Evolutionary conservation across 2,888 invertebrate genomes (phyloP).

Genomic region (Meandrusa payeni): DNA sequence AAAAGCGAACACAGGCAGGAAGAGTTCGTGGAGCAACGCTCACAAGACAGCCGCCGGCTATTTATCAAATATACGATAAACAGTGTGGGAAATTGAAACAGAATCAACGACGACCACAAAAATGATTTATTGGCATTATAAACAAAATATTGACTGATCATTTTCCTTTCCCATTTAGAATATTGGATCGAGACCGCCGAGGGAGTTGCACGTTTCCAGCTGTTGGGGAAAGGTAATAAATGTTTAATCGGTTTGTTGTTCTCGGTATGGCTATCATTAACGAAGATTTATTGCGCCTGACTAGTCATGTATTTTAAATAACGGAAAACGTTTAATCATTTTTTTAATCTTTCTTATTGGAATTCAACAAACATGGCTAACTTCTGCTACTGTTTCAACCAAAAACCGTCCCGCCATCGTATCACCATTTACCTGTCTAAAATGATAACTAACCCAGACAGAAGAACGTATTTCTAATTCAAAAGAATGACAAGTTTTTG

Average conservation of each 20-base stretch:
- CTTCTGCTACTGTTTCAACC: too few relatives aligned
- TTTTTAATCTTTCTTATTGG: too few relatives aligned
- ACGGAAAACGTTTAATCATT: too few relatives aligned
- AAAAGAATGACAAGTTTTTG: too few relatives aligned
- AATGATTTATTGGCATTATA: conserved; percentile 76
- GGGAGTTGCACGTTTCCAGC: conserved; percentile 45
- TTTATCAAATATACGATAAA: conserved; percentile 78
- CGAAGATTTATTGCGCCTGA: conserved; percentile 18
- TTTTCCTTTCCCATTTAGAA: conserved; percentile 69
- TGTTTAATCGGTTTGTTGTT: conserved; percentile 31
- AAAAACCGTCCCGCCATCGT: too few relatives aligned
- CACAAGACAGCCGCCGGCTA: conserved; percentile 55
- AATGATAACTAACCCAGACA: too few relatives aligned
- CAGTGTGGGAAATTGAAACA: conserved; percentile 77
- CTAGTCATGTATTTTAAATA: conserved; percentile 4
- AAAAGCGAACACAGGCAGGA: conserved; percentile 53
- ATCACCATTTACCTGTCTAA: too few relatives aligned
- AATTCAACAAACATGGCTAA: too few relatives aligned
- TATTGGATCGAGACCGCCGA: conserved; percentile 63
- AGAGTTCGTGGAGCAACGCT: conserved; percentile 53
- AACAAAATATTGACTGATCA: conserved; percentile 75
- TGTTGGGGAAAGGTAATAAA: conserved; percentile 42
- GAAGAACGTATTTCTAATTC: too few relatives aligned
- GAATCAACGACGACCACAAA: conserved; percentile 67
- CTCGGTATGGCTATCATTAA: conserved; percentile 13